Conservation (phyloP, 2,888 invertebrate genomes). For the Mythimna vitellina region DNA sequence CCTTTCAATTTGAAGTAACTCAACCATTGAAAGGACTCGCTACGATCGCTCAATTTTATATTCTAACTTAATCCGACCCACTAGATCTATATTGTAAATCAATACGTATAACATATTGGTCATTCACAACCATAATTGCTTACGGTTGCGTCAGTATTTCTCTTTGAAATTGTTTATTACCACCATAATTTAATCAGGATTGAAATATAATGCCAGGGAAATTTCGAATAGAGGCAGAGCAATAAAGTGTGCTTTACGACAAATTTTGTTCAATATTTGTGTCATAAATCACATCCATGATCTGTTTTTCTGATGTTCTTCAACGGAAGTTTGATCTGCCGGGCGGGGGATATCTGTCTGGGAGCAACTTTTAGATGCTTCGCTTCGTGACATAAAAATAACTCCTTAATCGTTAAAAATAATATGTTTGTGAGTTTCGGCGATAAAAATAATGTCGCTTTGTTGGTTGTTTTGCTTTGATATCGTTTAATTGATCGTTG, state of each 20-base stretch:
- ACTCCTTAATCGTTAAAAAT: conserved; percentile 71
- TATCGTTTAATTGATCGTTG: conserved; percentile 56
- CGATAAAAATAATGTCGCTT: conserved; percentile 67
- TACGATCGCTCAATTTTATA: conserved; percentile 52
- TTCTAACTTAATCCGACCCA: conserved; percentile 50
- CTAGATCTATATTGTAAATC: conserved; percentile 66
- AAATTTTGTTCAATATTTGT: conserved; percentile 84
- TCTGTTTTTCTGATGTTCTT: conserved; percentile 76
- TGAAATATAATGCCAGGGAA: conserved; percentile 76
- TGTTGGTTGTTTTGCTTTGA: conserved; percentile 64
- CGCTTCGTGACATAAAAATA: conserved; percentile 70
- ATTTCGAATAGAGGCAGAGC: conserved; percentile 73
- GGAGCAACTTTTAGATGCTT: conserved; percentile 52
- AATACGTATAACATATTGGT: conserved; percentile 70
- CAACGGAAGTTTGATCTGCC: conserved; percentile 75
- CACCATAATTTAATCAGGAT: conserved; percentile 79
- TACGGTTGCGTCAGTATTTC: conserved; percentile 74
- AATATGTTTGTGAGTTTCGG: conserved; percentile 64
- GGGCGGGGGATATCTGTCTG: conserved; percentile 50
- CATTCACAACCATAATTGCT: conserved; percentile 75
- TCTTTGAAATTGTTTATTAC: conserved; percentile 76
- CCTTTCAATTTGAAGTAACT: conserved; percentile 57
- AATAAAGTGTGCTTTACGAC: conserved; percentile 82
- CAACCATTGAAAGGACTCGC: conserved; percentile 29
- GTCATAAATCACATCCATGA: conserved; percentile 80